Base-by-base conservation (phyloP, 2,888 invertebrate species). In the Drosophila histrio region DNA sequence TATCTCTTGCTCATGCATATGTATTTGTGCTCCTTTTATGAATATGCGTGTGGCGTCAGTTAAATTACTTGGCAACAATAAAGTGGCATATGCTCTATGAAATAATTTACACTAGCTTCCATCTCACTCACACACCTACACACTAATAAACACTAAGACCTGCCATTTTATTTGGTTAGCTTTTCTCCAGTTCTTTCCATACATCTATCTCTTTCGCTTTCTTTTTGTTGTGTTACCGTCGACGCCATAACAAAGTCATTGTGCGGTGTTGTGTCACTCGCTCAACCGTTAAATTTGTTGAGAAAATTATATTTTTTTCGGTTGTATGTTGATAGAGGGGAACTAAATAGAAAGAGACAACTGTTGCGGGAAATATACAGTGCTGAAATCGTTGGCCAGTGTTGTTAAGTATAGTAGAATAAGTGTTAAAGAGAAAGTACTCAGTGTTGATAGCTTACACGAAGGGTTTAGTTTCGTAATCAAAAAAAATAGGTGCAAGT, bases 1-100 rank as follows among this genome's bases (percentile, higher is more conserved):
- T 17, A 2, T 3, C 8, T 36, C n/a, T 8, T 9, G 36, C 52
- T 30, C 22, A 32, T 50, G 41, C 30, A 50, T 41, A 50, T 43
- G 50, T 43, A 46, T 46, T 21, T 44, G 44, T 56, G 43, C 6
- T 17, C n/a, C 44, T 22, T 43, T 24, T 38, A 15, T 50, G 44
- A 19, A 11, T 54, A 26, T 68, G 52, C 59, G 34, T 64, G 53
- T 59, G 47, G 56, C 69, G 76, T 77, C 78, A 82, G 88, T 89
- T 89, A 87, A 89, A 88, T 88, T 85, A 88, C 87, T 89, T 85
- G 82, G 79, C 77, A 83, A 88, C 89, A 85, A 85, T 89, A 88
- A 88, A 88, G 87, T 88, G 87, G 75, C 84, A 72, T 72, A 39
- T 64, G 64, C 72, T 68, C 70, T 75, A 65, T 79, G 73, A 76